Evolutionary conservation across 2,797 vertebrate genomes (phyloP).

Genomic region (Lepilemur septentrionalis): DNA sequence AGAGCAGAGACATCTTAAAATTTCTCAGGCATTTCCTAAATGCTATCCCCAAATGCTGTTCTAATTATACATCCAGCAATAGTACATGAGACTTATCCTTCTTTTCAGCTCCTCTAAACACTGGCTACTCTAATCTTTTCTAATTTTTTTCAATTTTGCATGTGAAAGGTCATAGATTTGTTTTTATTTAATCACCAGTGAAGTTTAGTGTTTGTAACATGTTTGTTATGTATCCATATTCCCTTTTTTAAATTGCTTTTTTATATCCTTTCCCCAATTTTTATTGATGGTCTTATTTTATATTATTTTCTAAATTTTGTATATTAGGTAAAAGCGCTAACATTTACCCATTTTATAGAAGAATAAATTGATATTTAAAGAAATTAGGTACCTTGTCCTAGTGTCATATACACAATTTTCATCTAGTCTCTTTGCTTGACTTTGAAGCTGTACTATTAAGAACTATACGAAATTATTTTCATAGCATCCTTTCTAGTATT

Average conservation of each 20-base stretch:
- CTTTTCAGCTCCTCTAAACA: neutral
- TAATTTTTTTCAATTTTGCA: neutral
- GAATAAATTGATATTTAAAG: neutral
- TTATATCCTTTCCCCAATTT: neutral
- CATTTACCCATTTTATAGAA: neutral
- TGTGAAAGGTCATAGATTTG: neutral
- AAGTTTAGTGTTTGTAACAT: neutral
- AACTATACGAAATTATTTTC: neutral
- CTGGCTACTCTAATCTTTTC: neutral
- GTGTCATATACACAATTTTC: neutral
- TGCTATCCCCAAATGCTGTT: neutral
- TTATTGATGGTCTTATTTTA: neutral
- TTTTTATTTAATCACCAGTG: constrained; percentile 19
- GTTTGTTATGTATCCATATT: neutral
- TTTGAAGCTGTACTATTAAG: neutral
- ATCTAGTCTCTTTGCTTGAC: neutral
- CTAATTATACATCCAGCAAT: neutral
- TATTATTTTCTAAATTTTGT: neutral
- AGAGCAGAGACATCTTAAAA: neutral
- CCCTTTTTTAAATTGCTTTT: neutral
- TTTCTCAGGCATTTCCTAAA: neutral
- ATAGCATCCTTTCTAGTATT: neutral
- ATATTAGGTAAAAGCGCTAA: neutral
- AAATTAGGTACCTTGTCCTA: neutral
- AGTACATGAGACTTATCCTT: neutral